Evolutionary conservation across 1,140 invertebrate genomes (phyloP), one percentile per base, ranked within the genome.

Genomic region (Hylaeus volcanicus): DNA sequence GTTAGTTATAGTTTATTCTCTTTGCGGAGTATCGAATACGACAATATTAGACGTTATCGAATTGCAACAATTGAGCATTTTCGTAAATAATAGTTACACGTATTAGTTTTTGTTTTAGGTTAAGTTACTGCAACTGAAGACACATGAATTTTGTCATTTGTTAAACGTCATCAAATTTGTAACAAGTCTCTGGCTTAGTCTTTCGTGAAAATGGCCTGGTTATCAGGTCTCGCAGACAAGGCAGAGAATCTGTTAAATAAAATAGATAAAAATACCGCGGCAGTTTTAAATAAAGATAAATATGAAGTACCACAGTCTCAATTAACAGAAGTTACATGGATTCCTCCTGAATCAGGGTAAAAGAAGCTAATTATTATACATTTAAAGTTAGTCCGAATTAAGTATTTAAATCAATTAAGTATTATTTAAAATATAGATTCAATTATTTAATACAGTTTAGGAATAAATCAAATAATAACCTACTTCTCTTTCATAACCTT

Each of bases 181-280:
- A 75, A 60, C 39, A 68, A 72, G 60, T 55, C 15, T 72, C 37
- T 79, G 12, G 26, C 26, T 69, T 85, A n/a, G 8, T 58, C 53
- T 73, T 74, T 71, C 1, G 3, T 72, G 26, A 64, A 78, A 71
- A 98, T 98, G 97, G 97, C 97, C 75, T 98, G 97, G 97, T 93
- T 98, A 61, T 95, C 95, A 79, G 97, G 96, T 84, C 94, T 98
- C 60, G 97, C 97, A 77, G 97, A 96, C 48, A 97, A 96, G 90
- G 97, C 97, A 55, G 97, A 98, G 91, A 95, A 96, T 90, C 95
- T 98, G 55, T 91, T 98, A 11, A 97, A 97, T 90, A 97, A 97
- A 93, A 95, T 98, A 53, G 97, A 98, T 88, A 94, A 97, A 89
- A 97, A 96, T 93, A 97, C 97, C n/a, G 97, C 97, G 1, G 95